Conservation (phyloP, 1,140 invertebrate genomes). For the Scaptodrosophila lebanonensis region DNA sequence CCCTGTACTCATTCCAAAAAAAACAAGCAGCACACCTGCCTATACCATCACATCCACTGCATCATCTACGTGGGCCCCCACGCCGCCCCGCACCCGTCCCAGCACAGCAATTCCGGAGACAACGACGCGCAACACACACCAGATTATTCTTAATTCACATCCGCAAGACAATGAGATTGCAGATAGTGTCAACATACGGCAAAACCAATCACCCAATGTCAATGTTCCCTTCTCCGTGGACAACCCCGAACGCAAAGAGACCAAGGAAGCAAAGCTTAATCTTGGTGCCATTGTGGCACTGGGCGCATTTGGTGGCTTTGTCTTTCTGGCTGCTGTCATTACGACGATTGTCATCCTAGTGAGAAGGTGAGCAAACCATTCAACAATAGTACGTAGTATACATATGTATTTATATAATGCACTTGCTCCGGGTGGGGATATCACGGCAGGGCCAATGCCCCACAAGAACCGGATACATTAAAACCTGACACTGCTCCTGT, state of each 20-base stretch:
- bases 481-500: too few relatives aligned
- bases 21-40: slow-evolving; percentile 56
- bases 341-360: slow-evolving; percentile 93
- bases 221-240: slow-evolving; percentile 85
- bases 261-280: slow-evolving; percentile 86
- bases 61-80: slow-evolving; percentile 46
- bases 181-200: slow-evolving; percentile 78
- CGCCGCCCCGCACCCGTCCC: slow-evolving; percentile 37
- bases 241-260: slow-evolving; percentile 81
- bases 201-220: slow-evolving; percentile 80
- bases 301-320: slow-evolving; percentile 92
- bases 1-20: slow-evolving; percentile 68
- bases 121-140: slow-evolving; percentile 67
- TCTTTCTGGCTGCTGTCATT: slow-evolving; percentile 92
- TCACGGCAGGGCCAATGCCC: too few relatives aligned
- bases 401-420: too few relatives aligned
- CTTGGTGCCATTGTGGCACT: slow-evolving; percentile 92
- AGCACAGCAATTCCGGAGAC: slow-evolving; percentile 45
- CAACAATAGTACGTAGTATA: too few relatives aligned
- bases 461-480: too few relatives aligned
- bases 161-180: slow-evolving; percentile 81
- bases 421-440: too few relatives aligned
- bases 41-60: slow-evolving; percentile 35
- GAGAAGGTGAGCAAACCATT: slow-evolving; percentile 85
- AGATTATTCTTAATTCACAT: slow-evolving; percentile 82